A percentile compares a stretch with the other conserved stretches of the same genome.
Evolutionary conservation across 2,797 vertebrate species (phyloP).

Genomic region (Malurus leucopterus): DNA sequence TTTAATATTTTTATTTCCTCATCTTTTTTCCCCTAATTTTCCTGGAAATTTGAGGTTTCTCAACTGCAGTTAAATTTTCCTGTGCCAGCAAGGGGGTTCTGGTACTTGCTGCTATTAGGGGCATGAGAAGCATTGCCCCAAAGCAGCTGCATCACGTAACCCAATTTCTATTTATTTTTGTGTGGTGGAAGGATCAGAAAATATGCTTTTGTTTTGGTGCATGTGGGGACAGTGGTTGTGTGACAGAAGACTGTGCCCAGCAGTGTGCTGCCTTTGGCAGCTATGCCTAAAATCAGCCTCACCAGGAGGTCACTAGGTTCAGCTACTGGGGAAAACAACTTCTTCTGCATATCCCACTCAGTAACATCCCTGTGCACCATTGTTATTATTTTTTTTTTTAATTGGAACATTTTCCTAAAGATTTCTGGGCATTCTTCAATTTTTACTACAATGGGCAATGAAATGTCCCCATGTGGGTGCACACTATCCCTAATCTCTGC

Average conservation of each 20-base stretch:
- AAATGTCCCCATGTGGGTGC: not conserved
- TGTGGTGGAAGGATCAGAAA: not conserved
- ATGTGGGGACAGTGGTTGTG: not conserved
- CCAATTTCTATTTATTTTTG: not conserved
- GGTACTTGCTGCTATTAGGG: rapidly evolving
- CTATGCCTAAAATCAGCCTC: not conserved
- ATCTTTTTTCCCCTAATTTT: not conserved
- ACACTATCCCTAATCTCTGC: not conserved
- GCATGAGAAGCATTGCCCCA: not conserved
- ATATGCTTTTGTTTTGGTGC: rapidly evolving
- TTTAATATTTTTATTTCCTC: not conserved
- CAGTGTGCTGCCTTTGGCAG: not conserved
- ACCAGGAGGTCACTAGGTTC: not conserved
- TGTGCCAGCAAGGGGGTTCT: not conserved
- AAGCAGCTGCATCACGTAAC: not conserved
- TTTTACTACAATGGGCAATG: not conserved
- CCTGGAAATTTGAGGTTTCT: not conserved
- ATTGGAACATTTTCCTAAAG: not conserved
- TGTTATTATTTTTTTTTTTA: not conserved
- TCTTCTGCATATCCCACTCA: not conserved
- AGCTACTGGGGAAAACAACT: not conserved
- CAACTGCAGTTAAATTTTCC: not conserved
- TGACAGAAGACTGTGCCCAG: not conserved
- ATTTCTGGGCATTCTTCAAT: not conserved
- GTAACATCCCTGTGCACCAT: not conserved